Base-by-base conservation (phyloP, 2,797 vertebrate species). In the Cirrhinus mrigala region DNA sequence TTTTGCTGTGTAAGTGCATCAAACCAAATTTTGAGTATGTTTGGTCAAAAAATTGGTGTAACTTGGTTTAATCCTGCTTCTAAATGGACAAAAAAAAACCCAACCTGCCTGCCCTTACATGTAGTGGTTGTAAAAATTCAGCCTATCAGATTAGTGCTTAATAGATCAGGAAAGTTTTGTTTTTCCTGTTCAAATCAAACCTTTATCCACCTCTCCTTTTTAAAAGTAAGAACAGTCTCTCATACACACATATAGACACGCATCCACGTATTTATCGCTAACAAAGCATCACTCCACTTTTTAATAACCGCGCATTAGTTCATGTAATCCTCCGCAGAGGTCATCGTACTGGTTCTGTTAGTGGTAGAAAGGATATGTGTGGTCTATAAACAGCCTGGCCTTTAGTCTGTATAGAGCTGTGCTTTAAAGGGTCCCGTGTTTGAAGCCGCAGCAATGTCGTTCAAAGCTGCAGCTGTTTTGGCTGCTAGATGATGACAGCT, bases 381-480 rank as follows among this genome's bases (percentile, higher is more conserved):
- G 80, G 86, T 75, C 85, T 88, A 86, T 87, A 84, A 86, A 85
- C 81, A 87, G 66, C 86, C 54, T 88, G 81, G 83, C 79, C 78
- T 88, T 92, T 88, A 90, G 91, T 93, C 93, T 95, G 94, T 95
- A 94, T 95, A 92, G 92, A 94, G 94, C 88, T 89, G 90, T 92
- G 94, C 94, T 95, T 95, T 94, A 95, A 95, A 94, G 93, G 92
- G 90, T 92, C 90, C 88, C 3, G 87, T 92, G 90, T 96, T 96
- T 96, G 95, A 96, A 96, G 95, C 95, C 92, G 92, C 93, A 94
- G 94, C 92, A 95, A 90, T 91, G 92, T 93, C 91, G 93, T 96
- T 95, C 95, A 96, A 96, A 95, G 95, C 94, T 93, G 94, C 95
- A 96, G 95, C 95, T 96, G 95, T 95, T 95, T 95, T 95, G 93